These are phyloP conservation scores for Scartelaos histophorus DNA, from an alignment of 2,113 vertebrate genomes.

Conservation along the genomic window DNA sequence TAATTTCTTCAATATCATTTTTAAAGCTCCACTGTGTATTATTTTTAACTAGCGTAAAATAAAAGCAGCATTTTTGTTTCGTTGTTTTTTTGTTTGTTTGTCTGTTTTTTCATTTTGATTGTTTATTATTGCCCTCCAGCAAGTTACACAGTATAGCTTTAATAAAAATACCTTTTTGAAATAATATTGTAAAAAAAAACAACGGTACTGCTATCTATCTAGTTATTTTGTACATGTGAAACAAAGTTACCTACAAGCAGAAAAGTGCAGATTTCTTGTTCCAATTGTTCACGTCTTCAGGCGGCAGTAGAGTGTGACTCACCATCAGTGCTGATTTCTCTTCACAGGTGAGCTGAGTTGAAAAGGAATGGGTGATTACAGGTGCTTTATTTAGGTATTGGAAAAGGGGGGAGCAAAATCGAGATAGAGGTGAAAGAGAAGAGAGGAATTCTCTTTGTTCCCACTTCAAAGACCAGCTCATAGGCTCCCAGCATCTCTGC, in stretches of 20 bases:
- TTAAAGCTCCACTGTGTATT: too few species aligned
- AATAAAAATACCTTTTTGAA: too few species aligned
- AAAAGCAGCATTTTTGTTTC: too few species aligned
- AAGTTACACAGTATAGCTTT: too few species aligned
- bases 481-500: conserved; percentile 38
- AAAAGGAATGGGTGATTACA: conserved; percentile 66
- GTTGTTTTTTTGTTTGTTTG: too few species aligned
- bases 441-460: conserved; percentile 71
- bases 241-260: not conserved
- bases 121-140: too few species aligned
- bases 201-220: not conserved
- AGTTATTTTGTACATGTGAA: not conserved
- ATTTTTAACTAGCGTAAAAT: too few species aligned
- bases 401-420: conserved; percentile 6
- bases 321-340: conserved; percentile 7
- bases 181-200: not conserved
- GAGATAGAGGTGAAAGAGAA: conserved; percentile 27
- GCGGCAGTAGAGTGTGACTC: conserved; percentile 17
- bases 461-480: conserved; percentile 62
- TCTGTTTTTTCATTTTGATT: too few species aligned
- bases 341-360: conserved; percentile 37
- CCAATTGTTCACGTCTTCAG: conserved; percentile 2
- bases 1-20: too few species aligned
- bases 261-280: conserved; percentile 5
- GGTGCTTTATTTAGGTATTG: conserved; percentile 42